These are phyloP conservation scores for Uria aalge DNA, from an alignment of 2,113 vertebrate species.

Conservation along the genomic window DNA sequence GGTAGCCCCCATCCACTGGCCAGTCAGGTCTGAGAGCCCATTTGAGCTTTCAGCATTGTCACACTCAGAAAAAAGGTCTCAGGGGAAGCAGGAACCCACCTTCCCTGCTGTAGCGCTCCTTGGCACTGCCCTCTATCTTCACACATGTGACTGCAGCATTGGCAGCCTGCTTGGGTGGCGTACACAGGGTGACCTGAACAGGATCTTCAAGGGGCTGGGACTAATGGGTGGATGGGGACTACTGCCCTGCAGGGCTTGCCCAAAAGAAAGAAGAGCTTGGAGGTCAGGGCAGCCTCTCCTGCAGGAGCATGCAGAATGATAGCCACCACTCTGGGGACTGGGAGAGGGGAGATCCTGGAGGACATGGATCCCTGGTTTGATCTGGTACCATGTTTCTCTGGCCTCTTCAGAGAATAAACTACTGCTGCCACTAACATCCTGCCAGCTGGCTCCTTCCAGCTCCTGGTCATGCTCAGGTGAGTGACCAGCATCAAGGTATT, in stretches of 20 bases:
- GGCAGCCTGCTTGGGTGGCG: not conserved
- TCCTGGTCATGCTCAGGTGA: accelerated
- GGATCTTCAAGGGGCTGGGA: not conserved
- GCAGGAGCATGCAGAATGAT: not conserved
- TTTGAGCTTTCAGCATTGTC: not conserved
- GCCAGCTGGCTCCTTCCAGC: not conserved
- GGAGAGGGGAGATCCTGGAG: not conserved
- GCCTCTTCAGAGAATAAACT: not conserved
- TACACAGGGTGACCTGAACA: not conserved
- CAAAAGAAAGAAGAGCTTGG: not conserved
- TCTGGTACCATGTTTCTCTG: not conserved
- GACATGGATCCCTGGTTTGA: not conserved
- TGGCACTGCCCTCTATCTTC: not conserved
- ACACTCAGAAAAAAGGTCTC: not conserved
- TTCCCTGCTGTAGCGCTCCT: not conserved
- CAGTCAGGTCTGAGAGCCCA: not conserved
- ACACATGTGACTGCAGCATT: not conserved
- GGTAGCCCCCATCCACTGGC: not conserved
- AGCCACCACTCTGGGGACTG: not conserved
- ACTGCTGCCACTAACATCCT: not conserved
- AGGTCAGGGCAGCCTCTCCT: not conserved
- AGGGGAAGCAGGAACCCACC: not conserved
- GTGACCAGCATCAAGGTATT: not conserved
- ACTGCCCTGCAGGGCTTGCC: not conserved
- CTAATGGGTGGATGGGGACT: not conserved